These are phyloP conservation scores for Leptestheria dahalacensis DNA, from an alignment of 1,140 invertebrate genomes.

Conservation along the genomic window DNA sequence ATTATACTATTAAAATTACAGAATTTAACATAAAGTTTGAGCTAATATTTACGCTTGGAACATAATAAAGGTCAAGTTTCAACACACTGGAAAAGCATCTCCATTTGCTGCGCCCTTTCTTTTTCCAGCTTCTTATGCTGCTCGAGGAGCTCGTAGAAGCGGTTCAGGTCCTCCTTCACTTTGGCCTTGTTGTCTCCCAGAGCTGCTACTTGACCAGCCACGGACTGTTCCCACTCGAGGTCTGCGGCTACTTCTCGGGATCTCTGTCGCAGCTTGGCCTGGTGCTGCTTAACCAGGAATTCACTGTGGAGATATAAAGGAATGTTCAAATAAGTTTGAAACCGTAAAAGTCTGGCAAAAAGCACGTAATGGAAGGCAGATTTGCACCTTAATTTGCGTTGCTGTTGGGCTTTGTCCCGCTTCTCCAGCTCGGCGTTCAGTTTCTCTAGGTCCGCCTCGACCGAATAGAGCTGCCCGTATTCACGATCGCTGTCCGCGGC, in stretches of 20 bases:
- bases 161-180: neutral
- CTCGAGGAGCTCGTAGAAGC: conserved; percentile 1
- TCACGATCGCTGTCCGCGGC: neutral
- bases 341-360: no score
- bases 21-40: no score
- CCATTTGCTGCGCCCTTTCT: conserved; percentile 4
- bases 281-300: conserved; percentile 2
- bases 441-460: neutral
- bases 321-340: no score
- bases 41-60: no score
- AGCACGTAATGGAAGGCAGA: no score
- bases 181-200: neutral
- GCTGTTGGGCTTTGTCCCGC: neutral
- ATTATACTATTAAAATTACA: neutral
- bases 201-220: neutral
- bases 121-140: conserved; percentile 1
- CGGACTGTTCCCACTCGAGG: neutral
- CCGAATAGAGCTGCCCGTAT: neutral
- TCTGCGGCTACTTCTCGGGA: conserved; percentile 1
- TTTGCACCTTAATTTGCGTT: neutral
- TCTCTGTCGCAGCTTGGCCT: conserved; percentile 1
- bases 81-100: conserved; percentile 5
- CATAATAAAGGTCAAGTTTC: neutral
- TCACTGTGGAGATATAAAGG: neutral
- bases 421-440: neutral